Evolutionary conservation across 1,140 invertebrate species (phyloP), one percentile per base, ranked within the genome.

Genomic region (Heliconius melpomene): DNA sequence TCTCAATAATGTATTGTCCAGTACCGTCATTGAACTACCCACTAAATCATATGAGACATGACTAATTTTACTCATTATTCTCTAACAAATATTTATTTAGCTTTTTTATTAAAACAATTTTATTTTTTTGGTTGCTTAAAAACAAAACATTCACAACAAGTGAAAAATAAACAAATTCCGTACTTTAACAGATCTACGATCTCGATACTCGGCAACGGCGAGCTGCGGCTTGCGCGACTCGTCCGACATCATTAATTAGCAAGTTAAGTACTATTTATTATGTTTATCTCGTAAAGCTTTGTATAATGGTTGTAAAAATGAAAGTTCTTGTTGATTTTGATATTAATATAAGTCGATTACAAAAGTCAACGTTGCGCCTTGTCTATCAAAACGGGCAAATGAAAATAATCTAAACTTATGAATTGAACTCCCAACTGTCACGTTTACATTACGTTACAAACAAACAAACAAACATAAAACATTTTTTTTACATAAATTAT

Each of bases 141-240:
- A 66, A 26, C 23, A 29, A 66, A 66, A 66, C n/a, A 57, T 7
- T 23, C 54, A 9, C 54, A 57, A 57, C n/a, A 57, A 8, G 54
- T 23, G 0, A 57, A 57, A 66, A 26, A 66, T 66, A 16, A 29
- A 66, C 60, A 66, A 66, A 29, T 66, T 16, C 26, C 2, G 26
- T 66, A 66, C 60, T 26, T 26, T 60, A 66, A 66, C 13, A 66
- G 60, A 66, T 66, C 11, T 66, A 66, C 60, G 26, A 66, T 66
- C 13, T 29, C 26, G 26, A 29, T 29, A 66, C 26, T 66, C 16
- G 23, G 60, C 60, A 29, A 29, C 13, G 60, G 60, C 0, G n/a
- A 11, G 11, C 54, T 60, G 54, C 54, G 54, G 54, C n/a, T 60
- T 60, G n/a, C 8, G 54, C n/a, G 60, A 16, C 60, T 6, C 60